phyloP scores from a whole-genome alignment of 2,888 invertebrate genomes.

The Yponomeuta plumbellus region DNA sequence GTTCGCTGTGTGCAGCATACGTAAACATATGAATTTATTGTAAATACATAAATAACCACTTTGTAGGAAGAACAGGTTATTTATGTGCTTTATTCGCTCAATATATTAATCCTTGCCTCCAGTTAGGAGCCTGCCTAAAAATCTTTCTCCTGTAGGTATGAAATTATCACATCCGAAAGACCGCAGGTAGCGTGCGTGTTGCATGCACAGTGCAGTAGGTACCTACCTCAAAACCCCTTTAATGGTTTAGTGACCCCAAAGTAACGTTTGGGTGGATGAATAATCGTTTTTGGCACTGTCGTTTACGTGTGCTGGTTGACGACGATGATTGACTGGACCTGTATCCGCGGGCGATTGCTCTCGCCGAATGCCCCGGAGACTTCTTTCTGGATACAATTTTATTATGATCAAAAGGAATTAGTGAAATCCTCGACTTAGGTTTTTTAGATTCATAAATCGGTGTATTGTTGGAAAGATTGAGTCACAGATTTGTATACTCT shows the following conservation, averaged over 20 bases:
- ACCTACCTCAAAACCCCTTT: conserved; percentile 1
- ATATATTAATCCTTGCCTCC: neutral
- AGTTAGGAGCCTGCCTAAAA: neutral
- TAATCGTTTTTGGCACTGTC: conserved; percentile 13
- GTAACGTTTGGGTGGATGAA: conserved; percentile 18
- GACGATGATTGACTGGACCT: neutral
- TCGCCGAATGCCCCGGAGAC: neutral
- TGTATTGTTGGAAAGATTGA: too few relatives aligned
- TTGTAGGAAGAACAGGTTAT: neutral
- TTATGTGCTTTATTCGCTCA: neutral
- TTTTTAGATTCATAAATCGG: too few relatives aligned
- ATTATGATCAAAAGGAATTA: neutral
- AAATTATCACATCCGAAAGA: neutral
- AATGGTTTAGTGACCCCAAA: conserved; percentile 16
- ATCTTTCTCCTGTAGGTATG: neutral
- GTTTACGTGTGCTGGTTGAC: neutral
- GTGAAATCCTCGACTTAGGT: too few relatives aligned
- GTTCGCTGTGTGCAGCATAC: conserved; percentile 20
- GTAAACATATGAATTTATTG: neutral
- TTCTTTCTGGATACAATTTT: neutral
- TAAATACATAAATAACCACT: neutral
- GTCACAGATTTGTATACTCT: neutral
- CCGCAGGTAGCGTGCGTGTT: neutral
- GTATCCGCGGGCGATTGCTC: neutral
- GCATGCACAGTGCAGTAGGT: neutral